Evolutionary conservation across 2,113 vertebrate species (phyloP).

Genomic region (Gopherus evgoodei): DNA sequence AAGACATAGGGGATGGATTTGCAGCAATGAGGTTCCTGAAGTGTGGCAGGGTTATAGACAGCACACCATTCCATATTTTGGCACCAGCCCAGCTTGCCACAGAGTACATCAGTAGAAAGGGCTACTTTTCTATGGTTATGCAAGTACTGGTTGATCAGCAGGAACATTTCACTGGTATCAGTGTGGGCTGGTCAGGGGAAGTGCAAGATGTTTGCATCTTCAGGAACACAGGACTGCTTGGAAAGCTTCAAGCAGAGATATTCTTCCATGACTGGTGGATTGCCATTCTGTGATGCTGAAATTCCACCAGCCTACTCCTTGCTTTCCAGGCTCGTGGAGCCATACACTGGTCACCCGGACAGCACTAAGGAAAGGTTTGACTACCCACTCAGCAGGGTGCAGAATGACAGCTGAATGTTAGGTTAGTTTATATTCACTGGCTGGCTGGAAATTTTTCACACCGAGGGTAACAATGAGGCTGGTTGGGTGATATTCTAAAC

Average conservation of each 20-base stretch:
- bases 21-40: neutral
- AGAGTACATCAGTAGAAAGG: neutral
- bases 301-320: neutral
- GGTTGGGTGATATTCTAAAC: neutral
- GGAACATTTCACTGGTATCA: neutral
- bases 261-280: neutral
- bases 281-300: neutral
- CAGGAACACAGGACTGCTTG: neutral
- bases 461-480: accelerated
- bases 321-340: neutral
- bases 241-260: neutral
- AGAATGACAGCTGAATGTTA: neutral
- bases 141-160: neutral
- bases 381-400: neutral
- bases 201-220: neutral
- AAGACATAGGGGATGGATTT: neutral
- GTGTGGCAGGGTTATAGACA: neutral
- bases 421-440: neutral
- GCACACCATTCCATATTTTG: neutral
- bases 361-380: neutral
- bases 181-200: neutral
- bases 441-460: neutral
- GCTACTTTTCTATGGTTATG: neutral
- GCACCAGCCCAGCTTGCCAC: neutral
- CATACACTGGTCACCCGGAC: neutral